A percentile compares a stretch with the other conserved stretches of the same genome.
Conservation (phyloP, 2,113 vertebrate genomes). For the Illadopsis cleaveri region DNA sequence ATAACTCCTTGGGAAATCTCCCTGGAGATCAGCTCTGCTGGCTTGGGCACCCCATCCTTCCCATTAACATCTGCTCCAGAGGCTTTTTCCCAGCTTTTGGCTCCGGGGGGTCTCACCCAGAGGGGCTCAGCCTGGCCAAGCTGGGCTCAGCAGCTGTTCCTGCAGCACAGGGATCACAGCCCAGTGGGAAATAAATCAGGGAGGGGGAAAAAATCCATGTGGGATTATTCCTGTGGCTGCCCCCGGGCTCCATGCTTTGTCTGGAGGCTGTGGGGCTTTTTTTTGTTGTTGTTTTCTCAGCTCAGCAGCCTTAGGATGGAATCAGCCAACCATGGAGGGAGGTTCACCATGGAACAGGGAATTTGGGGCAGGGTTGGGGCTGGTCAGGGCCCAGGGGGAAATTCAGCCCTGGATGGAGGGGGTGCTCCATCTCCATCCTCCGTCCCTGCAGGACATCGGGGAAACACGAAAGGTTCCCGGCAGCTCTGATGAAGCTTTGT, state of each 20-base stretch:
- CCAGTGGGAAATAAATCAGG: background rate
- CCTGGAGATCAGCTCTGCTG: background rate
- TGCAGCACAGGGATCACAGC: background rate
- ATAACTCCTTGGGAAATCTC: background rate
- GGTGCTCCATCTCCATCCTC: background rate
- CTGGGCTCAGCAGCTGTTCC: background rate
- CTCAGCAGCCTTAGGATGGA: background rate
- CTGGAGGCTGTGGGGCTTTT: background rate
- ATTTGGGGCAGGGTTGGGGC: background rate
- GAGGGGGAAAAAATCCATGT: background rate
- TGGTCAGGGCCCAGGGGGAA: background rate
- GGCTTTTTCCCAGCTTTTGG: background rate
- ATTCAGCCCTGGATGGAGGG: background rate
- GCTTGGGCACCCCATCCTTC: background rate
- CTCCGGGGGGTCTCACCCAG: background rate
- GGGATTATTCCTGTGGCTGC: background rate
- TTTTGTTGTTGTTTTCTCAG: background rate
- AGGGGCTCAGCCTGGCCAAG: background rate
- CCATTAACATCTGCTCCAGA: background rate
- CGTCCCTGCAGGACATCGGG: background rate
- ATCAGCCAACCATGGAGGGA: background rate
- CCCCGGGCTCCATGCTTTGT: background rate
- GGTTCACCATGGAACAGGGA: background rate
- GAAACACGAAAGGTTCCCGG: rapidly evolving
- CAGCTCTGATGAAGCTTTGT: background rate